Percentiles rank a stretch among this genome's conserved stretches.
phyloP scores from a whole-genome alignment of 2,888 invertebrate genomes.

The Xestia sexstrigata region DNA sequence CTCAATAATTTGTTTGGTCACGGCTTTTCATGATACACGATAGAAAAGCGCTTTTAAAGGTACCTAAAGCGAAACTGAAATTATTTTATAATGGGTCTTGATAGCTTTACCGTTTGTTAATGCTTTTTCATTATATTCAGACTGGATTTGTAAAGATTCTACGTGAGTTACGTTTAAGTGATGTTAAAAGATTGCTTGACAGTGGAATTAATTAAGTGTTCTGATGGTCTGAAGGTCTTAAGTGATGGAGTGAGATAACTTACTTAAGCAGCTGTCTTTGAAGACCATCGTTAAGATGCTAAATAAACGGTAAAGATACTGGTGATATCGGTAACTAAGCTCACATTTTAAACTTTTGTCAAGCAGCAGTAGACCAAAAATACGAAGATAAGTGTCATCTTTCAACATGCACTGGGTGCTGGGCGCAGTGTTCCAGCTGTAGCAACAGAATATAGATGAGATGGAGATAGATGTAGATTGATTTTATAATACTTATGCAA shows the following conservation, averaged over 20 bases:
- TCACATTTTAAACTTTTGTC: not conserved
- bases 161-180: slow-evolving; percentile 9
- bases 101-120: slow-evolving; percentile 41
- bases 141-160: slow-evolving; percentile 31
- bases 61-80: slow-evolving; percentile 53
- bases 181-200: not conserved
- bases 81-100: slow-evolving; percentile 53
- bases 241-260: not conserved
- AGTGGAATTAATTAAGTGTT: not conserved
- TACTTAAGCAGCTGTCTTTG: not conserved
- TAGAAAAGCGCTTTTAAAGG: slow-evolving; percentile 65
- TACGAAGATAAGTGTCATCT: not conserved
- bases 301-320: not conserved
- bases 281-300: not conserved
- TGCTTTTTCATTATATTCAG: slow-evolving; percentile 31
- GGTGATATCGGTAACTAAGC: not conserved
- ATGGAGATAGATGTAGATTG: not conserved
- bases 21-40: slow-evolving; percentile 70
- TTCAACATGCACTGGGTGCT: not conserved
- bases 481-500: not conserved
- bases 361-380: not conserved
- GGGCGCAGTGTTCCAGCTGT: no score
- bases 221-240: not conserved
- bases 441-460: no score
- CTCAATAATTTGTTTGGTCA: slow-evolving; percentile 79